Evolutionary conservation across 1,140 invertebrate species (phyloP).

Genomic region (Neodiprion pinetum): DNA sequence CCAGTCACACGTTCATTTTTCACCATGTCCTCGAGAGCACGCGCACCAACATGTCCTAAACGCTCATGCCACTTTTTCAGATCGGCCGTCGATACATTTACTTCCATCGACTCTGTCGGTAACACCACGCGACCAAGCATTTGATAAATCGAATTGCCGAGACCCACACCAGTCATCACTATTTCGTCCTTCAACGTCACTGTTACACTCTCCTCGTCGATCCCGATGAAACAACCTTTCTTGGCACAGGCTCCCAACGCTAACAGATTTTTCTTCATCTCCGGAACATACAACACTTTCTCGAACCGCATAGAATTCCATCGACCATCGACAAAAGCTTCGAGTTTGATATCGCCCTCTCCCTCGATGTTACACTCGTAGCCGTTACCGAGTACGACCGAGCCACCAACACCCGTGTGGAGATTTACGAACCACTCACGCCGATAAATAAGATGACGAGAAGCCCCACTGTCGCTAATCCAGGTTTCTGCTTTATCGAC

Average conservation of each 20-base stretch:
- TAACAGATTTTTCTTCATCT: not conserved
- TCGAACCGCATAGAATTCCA: not conserved
- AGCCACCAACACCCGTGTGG: conserved; percentile 16
- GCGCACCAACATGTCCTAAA: conserved; percentile 25
- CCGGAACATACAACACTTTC: not conserved
- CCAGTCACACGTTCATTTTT: conserved; percentile 29
- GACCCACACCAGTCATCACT: not conserved
- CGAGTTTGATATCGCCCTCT: not conserved
- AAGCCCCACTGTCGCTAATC: conserved; percentile 31
- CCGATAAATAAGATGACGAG: conserved; percentile 27
- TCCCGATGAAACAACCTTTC: not conserved
- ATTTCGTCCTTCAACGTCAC: not conserved
- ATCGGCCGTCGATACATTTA: conserved; percentile 3
- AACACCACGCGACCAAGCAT: not conserved
- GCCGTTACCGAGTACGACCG: conserved; percentile 25
- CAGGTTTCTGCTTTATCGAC: conserved; percentile 27
- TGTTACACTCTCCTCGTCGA: not conserved
- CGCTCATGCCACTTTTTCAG: conserved; percentile 28
- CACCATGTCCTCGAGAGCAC: conserved; percentile 21
- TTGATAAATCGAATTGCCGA: not conserved
- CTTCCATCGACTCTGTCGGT: not conserved
- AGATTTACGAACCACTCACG: conserved; percentile 30
- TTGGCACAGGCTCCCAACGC: not conserved
- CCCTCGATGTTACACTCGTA: conserved; percentile 21
- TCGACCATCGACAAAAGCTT: not conserved